Evolutionary conservation across 2,888 invertebrate species (phyloP).

Genomic region (Homarus gammarus): DNA sequence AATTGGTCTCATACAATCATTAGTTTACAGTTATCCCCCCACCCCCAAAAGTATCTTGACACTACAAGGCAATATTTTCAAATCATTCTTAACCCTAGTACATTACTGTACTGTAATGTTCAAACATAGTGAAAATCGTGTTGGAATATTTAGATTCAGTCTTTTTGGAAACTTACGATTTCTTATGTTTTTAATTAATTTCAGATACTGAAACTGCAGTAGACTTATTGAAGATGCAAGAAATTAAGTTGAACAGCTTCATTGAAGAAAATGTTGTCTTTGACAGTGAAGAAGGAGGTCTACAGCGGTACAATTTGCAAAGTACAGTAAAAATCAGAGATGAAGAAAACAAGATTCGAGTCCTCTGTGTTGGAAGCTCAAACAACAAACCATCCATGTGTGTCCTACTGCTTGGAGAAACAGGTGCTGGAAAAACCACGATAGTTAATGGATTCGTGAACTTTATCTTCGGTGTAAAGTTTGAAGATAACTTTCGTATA

Average conservation of each 20-base stretch:
- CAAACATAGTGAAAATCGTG: not conserved
- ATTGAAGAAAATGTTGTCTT: conserved; percentile 7
- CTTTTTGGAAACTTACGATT: not conserved
- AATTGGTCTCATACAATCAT: too few species aligned
- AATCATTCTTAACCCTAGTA: too few species aligned
- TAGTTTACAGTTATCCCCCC: too few species aligned
- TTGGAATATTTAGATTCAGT: not conserved
- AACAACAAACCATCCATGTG: conserved; percentile 22
- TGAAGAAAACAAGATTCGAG: conserved; percentile 38
- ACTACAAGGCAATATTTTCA: too few species aligned
- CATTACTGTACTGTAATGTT: too few species aligned
- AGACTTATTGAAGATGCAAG: not conserved
- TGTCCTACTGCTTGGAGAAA: conserved; percentile 55
- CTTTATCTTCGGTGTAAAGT: conserved; percentile 40
- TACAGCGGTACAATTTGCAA: conserved; percentile 26
- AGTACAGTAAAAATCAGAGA: conserved; percentile 12
- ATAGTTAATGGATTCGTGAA: conserved; percentile 50
- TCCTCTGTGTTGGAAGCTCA: conserved; percentile 32
- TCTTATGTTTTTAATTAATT: not conserved
- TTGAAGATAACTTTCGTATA: conserved; percentile 42
- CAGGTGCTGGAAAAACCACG: conserved; percentile 57
- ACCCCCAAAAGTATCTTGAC: too few species aligned
- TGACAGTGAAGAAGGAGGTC: conserved; percentile 29
- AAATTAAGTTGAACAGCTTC: not conserved
- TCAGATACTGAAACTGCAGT: not conserved